Conservation (phyloP, 2,797 vertebrate species). For the Argentina silus region DNA sequence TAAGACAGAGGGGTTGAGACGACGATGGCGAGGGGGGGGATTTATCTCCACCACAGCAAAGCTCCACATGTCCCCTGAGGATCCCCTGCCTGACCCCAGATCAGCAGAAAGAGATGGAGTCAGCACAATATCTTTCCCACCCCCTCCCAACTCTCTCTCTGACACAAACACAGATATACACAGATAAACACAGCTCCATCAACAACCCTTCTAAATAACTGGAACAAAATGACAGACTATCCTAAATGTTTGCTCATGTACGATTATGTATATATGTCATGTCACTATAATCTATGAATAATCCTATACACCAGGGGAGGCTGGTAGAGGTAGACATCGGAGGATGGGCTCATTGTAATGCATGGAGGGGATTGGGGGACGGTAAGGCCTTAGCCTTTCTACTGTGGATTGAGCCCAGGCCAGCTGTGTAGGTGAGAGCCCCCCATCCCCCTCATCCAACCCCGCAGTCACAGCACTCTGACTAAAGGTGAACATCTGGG, state of each 20-base stretch:
- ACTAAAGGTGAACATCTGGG: conserved; percentile 37
- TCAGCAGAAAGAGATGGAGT: conserved; percentile 15
- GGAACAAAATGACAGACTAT: too few species aligned
- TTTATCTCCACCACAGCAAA: conserved; percentile 51
- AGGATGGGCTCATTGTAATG: too few species aligned
- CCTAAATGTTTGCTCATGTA: too few species aligned
- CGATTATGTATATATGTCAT: too few species aligned
- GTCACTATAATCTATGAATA: too few species aligned
- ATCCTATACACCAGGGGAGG: too few species aligned
- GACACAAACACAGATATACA: conserved; percentile 8
- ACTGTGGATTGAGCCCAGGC: background rate
- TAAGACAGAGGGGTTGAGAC: background rate
- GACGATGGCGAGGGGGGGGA: background rate
- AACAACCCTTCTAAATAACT: background rate
- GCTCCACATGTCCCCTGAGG: conserved; percentile 52
- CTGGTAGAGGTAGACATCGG: too few species aligned
- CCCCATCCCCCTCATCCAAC: conserved; percentile 12
- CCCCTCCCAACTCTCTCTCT: background rate
- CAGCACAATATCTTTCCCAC: conserved; percentile 14
- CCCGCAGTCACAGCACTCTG: conserved; percentile 38
- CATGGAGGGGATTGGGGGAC: too few species aligned
- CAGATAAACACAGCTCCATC: background rate
- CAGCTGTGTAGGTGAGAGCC: conserved; percentile 5
- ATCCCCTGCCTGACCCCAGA: conserved; percentile 22
- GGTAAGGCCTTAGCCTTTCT: too few species aligned